phyloP scores from a whole-genome alignment of 2,888 invertebrate species.

The Metacarcinus magister region DNA sequence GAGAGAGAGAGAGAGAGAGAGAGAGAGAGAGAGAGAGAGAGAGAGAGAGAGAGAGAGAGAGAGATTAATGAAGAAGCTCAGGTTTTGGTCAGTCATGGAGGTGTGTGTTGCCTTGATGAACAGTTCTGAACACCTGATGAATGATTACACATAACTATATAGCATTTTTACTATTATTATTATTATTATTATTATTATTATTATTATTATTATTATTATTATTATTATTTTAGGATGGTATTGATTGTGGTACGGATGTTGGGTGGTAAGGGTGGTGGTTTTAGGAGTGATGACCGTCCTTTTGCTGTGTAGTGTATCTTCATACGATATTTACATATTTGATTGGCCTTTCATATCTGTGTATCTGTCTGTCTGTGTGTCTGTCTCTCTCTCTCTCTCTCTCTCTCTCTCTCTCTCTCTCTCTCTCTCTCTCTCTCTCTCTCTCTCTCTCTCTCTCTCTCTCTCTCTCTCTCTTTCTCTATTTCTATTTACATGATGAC shows the following conservation, averaged over 20 bases:
- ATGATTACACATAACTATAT: not conserved
- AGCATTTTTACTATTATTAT: too few relatives aligned
- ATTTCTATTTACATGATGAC: not conserved
- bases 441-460: not conserved
- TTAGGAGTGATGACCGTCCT: not conserved
- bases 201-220: too few relatives aligned
- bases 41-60: constrained; percentile 21
- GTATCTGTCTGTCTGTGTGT: too few relatives aligned
- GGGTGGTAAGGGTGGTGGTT: too few relatives aligned
- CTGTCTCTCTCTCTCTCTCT: too few relatives aligned
- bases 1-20: not conserved
- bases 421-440: not conserved
- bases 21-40: constrained; percentile 26
- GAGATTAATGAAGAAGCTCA: not conserved
- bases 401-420: not conserved
- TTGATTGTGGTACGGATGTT: too few relatives aligned
- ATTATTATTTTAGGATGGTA: too few relatives aligned
- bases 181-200: too few relatives aligned
- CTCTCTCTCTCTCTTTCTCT: not conserved
- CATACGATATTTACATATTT: not conserved
- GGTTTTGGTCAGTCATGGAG: not conserved
- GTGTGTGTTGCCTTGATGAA: not conserved
- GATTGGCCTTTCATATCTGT: too few relatives aligned
- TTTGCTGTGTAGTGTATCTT: not conserved
- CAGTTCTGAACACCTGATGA: not conserved